Base-by-base conservation (phyloP, 2,888 invertebrate genomes). In the Troides helena region DNA sequence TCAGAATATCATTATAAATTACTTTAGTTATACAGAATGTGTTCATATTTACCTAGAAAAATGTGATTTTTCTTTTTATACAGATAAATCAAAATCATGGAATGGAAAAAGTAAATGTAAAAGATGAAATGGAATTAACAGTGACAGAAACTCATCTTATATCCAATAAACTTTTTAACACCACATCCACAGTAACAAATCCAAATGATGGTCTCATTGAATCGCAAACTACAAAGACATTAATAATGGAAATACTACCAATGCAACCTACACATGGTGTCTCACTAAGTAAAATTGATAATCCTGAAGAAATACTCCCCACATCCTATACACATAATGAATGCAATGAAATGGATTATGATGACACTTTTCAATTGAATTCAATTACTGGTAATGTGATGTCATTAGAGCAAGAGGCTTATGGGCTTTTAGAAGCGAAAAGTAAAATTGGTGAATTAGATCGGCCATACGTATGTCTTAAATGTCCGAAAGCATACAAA, bases 61-160 rank as follows among this genome's bases (percentile, higher is more conserved):
- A 12, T 61, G 56, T 58, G 36, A 43, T 36, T 30, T 56, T 61
- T 53, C 50, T 70, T 72, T 60, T 61, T 60, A 80, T 78, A 18
- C 79, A 87, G 85, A 78, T 77, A 7, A 69, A 73, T 69, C 17
- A 23, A 65, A 60, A 65, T 21, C 8, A 68, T 43, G 76, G 80
- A 1, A 76, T 77, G 25, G 74, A 75, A 1, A 80, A 78, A 71
- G 72, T 81, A 14, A 65, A 70, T 14, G 81, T 90, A 23, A 90
- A 90, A 77, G 80, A 85, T 68, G 91, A 91, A 76, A 69, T 80
- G 1, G 87, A 86, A 57, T 62, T 86, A 4, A 81, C 82, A 7
- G 85, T 89, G 0, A 87, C 90, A 0, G 90, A 91, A 77, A 89
- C 90, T 8, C 86, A 89, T 71, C 74, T 90, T n/a, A 91, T 90